Evolutionary conservation across 2,113 vertebrate species (phyloP).

Genomic region (Salvelinus sp.): DNA sequence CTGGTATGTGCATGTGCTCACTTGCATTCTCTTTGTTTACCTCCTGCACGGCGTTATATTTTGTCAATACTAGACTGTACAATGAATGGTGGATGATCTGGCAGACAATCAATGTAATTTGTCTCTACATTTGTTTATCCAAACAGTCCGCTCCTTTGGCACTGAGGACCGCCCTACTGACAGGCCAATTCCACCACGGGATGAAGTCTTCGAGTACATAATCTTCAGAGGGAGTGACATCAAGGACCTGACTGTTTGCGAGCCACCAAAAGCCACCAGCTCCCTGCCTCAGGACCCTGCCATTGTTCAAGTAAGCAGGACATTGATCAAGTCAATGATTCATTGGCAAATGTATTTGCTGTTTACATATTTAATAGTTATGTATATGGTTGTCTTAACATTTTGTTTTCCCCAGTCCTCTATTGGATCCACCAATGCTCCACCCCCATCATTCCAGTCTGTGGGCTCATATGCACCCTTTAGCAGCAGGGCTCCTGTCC

Average conservation of each 20-base stretch:
- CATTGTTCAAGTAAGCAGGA: slow-evolving; percentile 89
- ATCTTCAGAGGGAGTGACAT: slow-evolving; percentile 98
- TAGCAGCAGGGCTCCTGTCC: slow-evolving; percentile 81
- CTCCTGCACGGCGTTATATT: slow-evolving; percentile 1
- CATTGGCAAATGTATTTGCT: not conserved
- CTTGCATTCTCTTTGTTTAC: slow-evolving; percentile 29
- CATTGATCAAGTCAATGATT: not conserved
- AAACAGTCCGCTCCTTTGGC: slow-evolving; percentile 90
- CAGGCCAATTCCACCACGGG: slow-evolving; percentile 91
- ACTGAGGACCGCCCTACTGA: slow-evolving; percentile 97
- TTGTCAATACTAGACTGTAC: not conserved
- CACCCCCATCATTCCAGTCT: slow-evolving; percentile 84
- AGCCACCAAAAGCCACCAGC: slow-evolving; percentile 92
- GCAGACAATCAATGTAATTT: not conserved
- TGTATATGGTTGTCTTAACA: not conserved
- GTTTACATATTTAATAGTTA: no score
- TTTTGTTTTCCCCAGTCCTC: slow-evolving; percentile 81
- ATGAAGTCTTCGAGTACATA: slow-evolving; percentile 97
- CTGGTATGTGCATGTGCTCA: no score
- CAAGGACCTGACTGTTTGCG: slow-evolving; percentile 96
- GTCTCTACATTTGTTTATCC: not conserved
- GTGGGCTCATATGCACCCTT: slow-evolving; percentile 87
- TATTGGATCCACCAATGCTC: slow-evolving; percentile 78
- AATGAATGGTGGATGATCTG: no score
- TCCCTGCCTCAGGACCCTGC: slow-evolving; percentile 94